Evolutionary conservation across 2,888 invertebrate species (phyloP), one percentile per base, ranked within the genome.

Genomic region (Sarcophaga caerulescens): DNA sequence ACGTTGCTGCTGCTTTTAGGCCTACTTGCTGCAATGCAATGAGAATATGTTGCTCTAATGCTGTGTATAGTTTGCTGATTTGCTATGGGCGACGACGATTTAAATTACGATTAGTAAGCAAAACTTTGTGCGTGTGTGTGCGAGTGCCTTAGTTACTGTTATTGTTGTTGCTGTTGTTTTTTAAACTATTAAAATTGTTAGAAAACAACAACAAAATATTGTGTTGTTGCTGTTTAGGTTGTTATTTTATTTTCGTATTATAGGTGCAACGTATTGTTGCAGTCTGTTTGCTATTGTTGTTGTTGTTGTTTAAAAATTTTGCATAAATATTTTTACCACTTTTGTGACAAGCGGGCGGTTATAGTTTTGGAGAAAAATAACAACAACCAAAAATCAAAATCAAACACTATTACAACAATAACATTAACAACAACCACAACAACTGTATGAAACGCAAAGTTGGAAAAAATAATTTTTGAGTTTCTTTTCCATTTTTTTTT

Each of bases 11-110:
- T 75, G 80, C 85, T 80, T 88, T 82, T 89, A 88, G 89, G 89
- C 89, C 89, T 89, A 87, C 76, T 75, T 83, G 88, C 85, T 62
- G 65, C 44, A 62, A 79, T 62, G 65, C 44, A 62, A 79, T 83
- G 86, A 84, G 86, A 85, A 82, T 77, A 77, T 82, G 73, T 74
- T 80, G 68, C 60, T n/a, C 52, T 71, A 77, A 76, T 45, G 25
- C 47, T 45, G 25, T 63, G 35, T 73, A 68, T 68, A 35, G 8
- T 45, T 17, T 57, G 63, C 52, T 74, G 45, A 47, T 80, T 85
- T 88, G 89, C 90, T 89, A 91, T 89, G 90, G 91, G 91, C 91
- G 89, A 88, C 86, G 88, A 89, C 88, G 89, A 89, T 90, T 90
- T 90, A 91, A 92, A 91, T 78, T 86, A 75, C 81, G 84, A 81